Conservation (phyloP, 2,797 vertebrate species). For the Falco columbarius region DNA sequence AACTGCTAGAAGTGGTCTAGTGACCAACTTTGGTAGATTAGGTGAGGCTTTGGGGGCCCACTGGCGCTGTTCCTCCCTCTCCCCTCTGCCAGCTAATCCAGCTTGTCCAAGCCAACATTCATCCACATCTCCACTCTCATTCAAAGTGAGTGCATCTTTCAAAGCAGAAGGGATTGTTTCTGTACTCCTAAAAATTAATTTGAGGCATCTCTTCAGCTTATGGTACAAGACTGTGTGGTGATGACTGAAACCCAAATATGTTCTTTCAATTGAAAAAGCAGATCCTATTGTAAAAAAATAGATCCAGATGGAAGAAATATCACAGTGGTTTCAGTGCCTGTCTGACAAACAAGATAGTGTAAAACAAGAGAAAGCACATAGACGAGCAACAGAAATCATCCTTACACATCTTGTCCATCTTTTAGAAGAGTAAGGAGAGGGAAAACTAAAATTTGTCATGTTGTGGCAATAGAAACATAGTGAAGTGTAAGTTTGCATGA, state of each 20-base stretch:
- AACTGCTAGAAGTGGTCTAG: background rate
- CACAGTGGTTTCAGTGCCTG: background rate
- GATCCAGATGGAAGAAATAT: background rate
- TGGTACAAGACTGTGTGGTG: background rate
- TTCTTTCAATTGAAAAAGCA: background rate
- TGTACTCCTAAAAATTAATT: background rate
- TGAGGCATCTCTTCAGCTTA: background rate
- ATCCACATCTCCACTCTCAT: background rate
- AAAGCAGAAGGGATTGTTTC: background rate
- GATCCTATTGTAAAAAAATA: background rate
- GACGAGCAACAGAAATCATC: background rate
- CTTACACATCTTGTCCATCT: background rate
- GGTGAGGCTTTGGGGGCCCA: background rate
- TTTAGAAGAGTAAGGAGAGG: background rate
- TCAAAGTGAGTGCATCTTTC: background rate
- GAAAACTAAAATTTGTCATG: background rate
- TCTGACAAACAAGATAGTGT: background rate
- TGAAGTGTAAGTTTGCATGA: background rate
- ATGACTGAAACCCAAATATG: background rate
- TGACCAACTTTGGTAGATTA: background rate
- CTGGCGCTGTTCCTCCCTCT: background rate
- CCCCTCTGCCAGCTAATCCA: background rate
- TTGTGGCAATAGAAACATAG: background rate
- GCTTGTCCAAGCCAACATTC: background rate
- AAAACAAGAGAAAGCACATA: background rate